phyloP scores from a whole-genome alignment of 2,888 invertebrate genomes.

The Agrochola circellaris region DNA sequence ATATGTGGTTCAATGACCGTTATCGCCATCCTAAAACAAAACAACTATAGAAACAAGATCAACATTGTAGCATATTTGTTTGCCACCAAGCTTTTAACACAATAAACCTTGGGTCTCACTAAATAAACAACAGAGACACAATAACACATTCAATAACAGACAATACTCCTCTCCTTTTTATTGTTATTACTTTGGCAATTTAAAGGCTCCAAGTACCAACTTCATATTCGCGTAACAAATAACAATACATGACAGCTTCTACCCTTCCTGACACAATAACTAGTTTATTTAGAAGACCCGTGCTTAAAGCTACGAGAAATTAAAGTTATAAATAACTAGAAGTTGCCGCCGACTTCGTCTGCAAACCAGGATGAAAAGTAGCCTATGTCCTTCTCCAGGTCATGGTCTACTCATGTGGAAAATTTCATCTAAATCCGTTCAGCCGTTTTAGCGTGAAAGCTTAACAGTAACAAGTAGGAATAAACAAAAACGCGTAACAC shows the following conservation, averaged over 20 bases:
- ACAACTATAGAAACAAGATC: neutral
- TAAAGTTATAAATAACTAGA: neutral
- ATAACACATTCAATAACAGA: slow-evolving; percentile 20
- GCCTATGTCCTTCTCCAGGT: too few relatives aligned
- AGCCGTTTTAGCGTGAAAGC: too few relatives aligned
- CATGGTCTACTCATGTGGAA: too few relatives aligned
- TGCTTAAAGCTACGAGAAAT: neutral
- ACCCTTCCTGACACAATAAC: neutral
- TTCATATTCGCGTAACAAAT: slow-evolving; percentile 4
- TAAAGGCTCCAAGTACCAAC: neutral
- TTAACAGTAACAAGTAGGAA: too few relatives aligned
- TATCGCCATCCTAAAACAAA: neutral
- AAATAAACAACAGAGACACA: slow-evolving; percentile 28
- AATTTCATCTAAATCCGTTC: too few relatives aligned
- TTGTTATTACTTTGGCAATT: slow-evolving; percentile 37
- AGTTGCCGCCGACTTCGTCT: too few relatives aligned
- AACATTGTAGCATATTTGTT: slow-evolving; percentile 2
- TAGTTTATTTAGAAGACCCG: neutral
- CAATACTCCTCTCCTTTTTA: slow-evolving; percentile 27
- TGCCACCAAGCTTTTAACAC: neutral
- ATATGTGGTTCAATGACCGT: neutral
- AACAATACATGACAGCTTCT: slow-evolving; percentile 4
- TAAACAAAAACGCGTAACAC: too few relatives aligned
- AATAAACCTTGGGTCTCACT: slow-evolving; percentile 21
- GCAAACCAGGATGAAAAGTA: too few relatives aligned